Evolutionary conservation across 2,888 invertebrate species (phyloP).

Genomic region (Hydraecia micacea): DNA sequence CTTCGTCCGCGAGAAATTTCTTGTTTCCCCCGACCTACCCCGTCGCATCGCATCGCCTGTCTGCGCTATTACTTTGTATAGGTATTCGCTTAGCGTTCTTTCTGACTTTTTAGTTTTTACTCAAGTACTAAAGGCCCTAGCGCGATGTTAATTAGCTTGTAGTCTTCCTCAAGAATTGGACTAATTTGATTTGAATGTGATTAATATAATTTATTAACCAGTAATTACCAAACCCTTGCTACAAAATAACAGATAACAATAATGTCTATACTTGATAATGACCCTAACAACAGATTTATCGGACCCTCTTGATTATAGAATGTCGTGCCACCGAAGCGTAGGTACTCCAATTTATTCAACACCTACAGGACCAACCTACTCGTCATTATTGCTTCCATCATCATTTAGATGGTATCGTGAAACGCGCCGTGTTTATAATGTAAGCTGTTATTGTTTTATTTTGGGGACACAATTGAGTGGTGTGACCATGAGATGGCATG

Average conservation of each 20-base stretch:
- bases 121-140: not conserved
- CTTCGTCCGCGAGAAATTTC: not conserved
- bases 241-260: not conserved
- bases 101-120: not conserved
- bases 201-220: not conserved
- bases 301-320: constrained; percentile 32
- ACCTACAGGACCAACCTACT: not conserved
- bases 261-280: not conserved
- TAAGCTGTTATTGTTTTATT: not conserved
- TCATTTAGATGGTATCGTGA: constrained; percentile 23
- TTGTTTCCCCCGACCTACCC: no score
- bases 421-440: not conserved
- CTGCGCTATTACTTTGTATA: no score
- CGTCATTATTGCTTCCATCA: constrained; percentile 1
- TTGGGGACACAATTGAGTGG: not conserved
- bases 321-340: constrained; percentile 40
- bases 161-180: not conserved
- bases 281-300: constrained; percentile 3
- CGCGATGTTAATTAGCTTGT: not conserved
- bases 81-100: not conserved
- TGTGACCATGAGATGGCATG: constrained; percentile 2
- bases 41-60: not conserved
- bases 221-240: not conserved
- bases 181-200: not conserved
- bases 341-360: not conserved